Evolutionary conservation across 2,113 vertebrate genomes (phyloP).

Genomic region (Megaleporinus macrocephalus): DNA sequence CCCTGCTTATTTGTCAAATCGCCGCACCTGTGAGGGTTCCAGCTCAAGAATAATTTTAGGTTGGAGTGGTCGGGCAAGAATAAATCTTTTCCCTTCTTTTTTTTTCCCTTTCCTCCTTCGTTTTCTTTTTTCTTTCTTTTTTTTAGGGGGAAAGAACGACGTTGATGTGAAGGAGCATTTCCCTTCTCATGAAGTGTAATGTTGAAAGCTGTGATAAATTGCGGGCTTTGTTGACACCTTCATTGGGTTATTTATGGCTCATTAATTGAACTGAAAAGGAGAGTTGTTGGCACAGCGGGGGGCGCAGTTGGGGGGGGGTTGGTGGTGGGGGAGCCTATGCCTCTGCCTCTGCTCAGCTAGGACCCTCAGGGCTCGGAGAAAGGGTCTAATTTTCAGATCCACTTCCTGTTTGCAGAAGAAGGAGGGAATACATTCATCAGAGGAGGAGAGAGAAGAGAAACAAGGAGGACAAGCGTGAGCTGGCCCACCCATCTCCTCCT

Average conservation of each 20-base stretch:
- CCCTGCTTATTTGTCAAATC: constrained; percentile 91
- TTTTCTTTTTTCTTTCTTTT: constrained; percentile 62
- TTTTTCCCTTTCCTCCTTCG: constrained; percentile 71
- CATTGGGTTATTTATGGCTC: constrained; percentile 99
- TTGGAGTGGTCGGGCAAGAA: constrained; percentile 80
- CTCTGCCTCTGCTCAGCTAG: constrained; percentile 71
- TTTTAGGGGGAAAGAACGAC: constrained; percentile 58
- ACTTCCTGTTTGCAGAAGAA: constrained; percentile 66
- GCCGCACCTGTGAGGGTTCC: constrained; percentile 90
- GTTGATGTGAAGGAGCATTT: constrained; percentile 81
- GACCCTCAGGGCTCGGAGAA: constrained; percentile 70
- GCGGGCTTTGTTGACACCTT: constrained; percentile 96
- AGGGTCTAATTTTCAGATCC: constrained; percentile 62
- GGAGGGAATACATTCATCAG: constrained; percentile 61
- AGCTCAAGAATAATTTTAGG: constrained; percentile 88
- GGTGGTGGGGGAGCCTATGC: constrained; percentile 60
- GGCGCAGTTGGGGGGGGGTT: constrained; percentile 61
- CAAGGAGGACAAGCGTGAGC: constrained; percentile 57
- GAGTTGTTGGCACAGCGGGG: constrained; percentile 89
- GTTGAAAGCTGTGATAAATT: constrained; percentile 96
- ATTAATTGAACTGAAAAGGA: constrained; percentile 96
- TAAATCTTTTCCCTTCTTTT: constrained; percentile 83
- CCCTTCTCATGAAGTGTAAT: constrained; percentile 79
- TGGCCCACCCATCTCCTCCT: constrained; percentile 45
- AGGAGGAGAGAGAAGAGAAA: constrained; percentile 53